Percentiles rank a stretch among this genome's conserved stretches.
Conservation (phyloP, 2,888 invertebrate species). For the Oligia fasciuncula region DNA sequence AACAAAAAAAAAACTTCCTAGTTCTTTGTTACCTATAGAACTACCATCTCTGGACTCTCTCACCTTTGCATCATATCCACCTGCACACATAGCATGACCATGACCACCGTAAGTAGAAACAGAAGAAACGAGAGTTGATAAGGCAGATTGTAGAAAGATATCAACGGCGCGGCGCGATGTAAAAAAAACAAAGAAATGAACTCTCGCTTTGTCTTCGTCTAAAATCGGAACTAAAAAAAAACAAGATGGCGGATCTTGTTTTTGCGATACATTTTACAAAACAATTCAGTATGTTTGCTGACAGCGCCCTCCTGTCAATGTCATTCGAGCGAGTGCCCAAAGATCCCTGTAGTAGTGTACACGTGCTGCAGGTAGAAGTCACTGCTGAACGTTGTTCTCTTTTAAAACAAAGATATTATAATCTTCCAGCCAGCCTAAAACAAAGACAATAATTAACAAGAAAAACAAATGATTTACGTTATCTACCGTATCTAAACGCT, state of each 20-base stretch:
- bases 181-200: background rate
- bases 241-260: too few relatives aligned
- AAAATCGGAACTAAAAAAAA: too few relatives aligned
- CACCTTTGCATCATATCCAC: background rate
- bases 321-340: background rate
- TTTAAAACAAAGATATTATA: background rate
- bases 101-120: background rate
- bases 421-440: background rate
- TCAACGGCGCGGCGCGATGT: background rate
- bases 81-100: background rate
- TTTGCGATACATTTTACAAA: too few relatives aligned
- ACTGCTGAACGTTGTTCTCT: background rate
- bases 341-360: background rate
- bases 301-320: background rate
- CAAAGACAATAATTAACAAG: slow-evolving; percentile 9
- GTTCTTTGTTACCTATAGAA: background rate
- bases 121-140: background rate
- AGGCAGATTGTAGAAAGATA: background rate
- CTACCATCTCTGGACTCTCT: background rate
- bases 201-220: too few relatives aligned
- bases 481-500: slow-evolving; percentile 15
- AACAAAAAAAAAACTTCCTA: background rate
- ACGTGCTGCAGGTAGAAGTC: background rate
- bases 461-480: slow-evolving; percentile 28
- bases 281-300: background rate